Evolutionary conservation across 2,888 invertebrate species (phyloP).

Genomic region (Glaucopsyche alexis): DNA sequence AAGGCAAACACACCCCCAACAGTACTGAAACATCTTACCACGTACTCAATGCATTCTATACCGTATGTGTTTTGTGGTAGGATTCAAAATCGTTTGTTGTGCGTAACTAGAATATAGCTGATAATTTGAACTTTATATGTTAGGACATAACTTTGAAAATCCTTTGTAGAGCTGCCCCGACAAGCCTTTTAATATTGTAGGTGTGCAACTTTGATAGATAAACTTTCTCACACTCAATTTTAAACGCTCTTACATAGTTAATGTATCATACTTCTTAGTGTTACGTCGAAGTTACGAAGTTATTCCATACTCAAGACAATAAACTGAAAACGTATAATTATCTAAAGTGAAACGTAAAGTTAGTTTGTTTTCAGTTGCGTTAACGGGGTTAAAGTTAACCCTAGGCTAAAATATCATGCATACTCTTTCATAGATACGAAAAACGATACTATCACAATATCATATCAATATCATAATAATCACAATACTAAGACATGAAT

Average conservation of each 20-base stretch:
- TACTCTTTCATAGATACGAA: too few relatives aligned
- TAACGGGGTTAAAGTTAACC: too few relatives aligned
- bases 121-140: neutral
- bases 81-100: neutral
- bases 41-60: neutral
- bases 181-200: neutral
- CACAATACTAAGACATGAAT: too few relatives aligned
- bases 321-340: too few relatives aligned
- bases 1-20: constrained; percentile 11
- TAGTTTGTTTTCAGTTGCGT: too few relatives aligned
- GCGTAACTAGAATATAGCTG: neutral
- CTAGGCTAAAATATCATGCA: too few relatives aligned
- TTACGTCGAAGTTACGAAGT: neutral
- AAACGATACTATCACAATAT: too few relatives aligned
- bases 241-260: constrained; percentile 2
- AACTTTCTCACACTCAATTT: constrained; percentile 32
- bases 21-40: neutral
- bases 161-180: neutral
- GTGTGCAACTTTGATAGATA: constrained; percentile 21
- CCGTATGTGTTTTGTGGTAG: neutral
- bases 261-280: neutral
- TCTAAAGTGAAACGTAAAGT: too few relatives aligned
- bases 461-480: too few relatives aligned
- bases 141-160: neutral
- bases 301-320: neutral